Evolutionary conservation across 1,140 invertebrate genomes (phyloP).

Genomic region (Latrodectus geometricus): DNA sequence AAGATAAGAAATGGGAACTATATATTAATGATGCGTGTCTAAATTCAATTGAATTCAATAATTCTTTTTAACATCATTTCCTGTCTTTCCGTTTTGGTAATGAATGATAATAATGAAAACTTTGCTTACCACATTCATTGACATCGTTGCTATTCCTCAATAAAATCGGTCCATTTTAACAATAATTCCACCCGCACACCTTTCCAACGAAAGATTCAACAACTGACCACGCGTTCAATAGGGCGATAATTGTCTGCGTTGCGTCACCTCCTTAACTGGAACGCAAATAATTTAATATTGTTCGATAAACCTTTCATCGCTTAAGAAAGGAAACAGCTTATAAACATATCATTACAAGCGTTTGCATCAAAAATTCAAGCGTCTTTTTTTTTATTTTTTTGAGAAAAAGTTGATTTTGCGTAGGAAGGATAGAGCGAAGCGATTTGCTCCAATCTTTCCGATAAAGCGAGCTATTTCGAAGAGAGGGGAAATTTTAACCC

Average conservation of each 20-base stretch:
- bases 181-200: too few species aligned
- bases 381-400: not conserved
- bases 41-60: too few species aligned
- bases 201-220: too few species aligned
- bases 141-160: too few species aligned
- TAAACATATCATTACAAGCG: not conserved
- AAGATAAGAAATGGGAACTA: too few species aligned
- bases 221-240: not conserved
- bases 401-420: not conserved
- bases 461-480: not conserved
- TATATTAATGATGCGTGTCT: too few species aligned
- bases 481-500: constrained; percentile 30
- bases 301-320: not conserved
- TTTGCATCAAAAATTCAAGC: too few species aligned
- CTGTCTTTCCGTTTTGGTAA: too few species aligned
- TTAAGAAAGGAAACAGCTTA: not conserved
- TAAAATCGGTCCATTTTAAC: too few species aligned
- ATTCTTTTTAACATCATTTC: too few species aligned
- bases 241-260: not conserved
- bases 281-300: not conserved
- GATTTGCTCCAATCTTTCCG: not conserved
- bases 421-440: not conserved
- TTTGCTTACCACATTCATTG: too few species aligned
- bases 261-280: not conserved
- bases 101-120: too few species aligned